phyloP scores from a whole-genome alignment of 2,113 vertebrate species.

The Meleagris gallopavo region DNA sequence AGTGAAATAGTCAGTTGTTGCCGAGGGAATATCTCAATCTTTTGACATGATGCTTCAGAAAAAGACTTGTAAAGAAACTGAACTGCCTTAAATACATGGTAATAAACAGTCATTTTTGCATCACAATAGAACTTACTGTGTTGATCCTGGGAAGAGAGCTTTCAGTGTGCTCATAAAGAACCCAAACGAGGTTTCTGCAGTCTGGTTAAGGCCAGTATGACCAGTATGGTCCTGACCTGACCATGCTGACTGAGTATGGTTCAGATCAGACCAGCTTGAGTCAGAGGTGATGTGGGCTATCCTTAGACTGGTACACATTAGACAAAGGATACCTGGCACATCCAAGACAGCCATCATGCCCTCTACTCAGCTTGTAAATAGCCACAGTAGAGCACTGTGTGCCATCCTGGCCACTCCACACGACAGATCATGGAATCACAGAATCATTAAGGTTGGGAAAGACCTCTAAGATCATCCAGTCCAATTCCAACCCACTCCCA shows the following conservation, averaged over 20 bases:
- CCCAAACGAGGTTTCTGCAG: background rate
- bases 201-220: background rate
- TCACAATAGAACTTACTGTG: background rate
- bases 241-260: background rate
- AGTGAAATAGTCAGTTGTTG: background rate
- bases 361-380: background rate
- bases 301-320: background rate
- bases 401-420: background rate
- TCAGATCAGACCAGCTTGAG: background rate
- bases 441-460: too few species aligned
- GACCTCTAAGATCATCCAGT: too few species aligned
- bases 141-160: background rate
- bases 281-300: background rate
- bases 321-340: accelerated
- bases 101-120: background rate
- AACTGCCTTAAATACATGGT: background rate
- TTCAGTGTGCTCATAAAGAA: background rate
- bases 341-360: background rate
- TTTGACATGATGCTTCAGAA: background rate
- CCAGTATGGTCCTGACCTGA: too few species aligned
- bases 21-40: background rate
- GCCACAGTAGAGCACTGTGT: background rate
- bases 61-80: background rate
- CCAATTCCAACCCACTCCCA: too few species aligned
- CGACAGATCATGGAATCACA: too few species aligned